Base-by-base conservation (phyloP, 2,113 vertebrate genomes). In the Ellobius talpinus region DNA sequence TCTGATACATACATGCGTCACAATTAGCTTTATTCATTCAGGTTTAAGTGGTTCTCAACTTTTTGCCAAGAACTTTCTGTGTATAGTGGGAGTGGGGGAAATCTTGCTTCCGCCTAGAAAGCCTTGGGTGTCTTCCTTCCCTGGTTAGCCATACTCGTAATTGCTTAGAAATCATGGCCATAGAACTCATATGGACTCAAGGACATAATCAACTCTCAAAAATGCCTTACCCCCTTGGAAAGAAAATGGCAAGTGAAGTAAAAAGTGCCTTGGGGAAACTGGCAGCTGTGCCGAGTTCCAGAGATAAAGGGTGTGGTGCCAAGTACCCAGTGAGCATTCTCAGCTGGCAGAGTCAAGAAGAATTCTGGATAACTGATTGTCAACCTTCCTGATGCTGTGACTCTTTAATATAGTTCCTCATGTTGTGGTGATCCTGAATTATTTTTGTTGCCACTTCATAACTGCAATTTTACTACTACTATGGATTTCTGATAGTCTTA, bases 21-120 rank as follows among this genome's bases (percentile, higher is more conserved):
- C 61, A 66, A 31, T 45, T 65, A 85, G 61, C 11, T 90, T 72
- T 89, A 82, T 94, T 94, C 61, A 45, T 70, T 42, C 66, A 55
- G 21, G 68, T 95, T 92, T 90, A 90, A 89, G 52, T 52, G 50
- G 66, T 78, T 91, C 77, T 89, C 50, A 66, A 11, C 14, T 84
- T 90, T 93, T 55, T 26, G 14, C 65, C 29, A 74, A 79, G 55
- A 85, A 70, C 26, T 74, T 73, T 93, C 33, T 33, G 23, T 66
- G 24, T 42, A 14, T 50, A 47, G 36, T 72, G 93, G 42, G 11
- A 87, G 12, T 50, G 8, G 10, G 7, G 5, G 19, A 29, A 33
- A 4, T 47, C 14, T 74, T 79, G 23, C 42, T 61, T 89, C 65
- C 36, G 63, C 47, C 39, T 89, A 89, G 68, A 93, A 74, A 81